Conservation (phyloP, 2,113 vertebrate species). For the Heptranchias perlo region DNA sequence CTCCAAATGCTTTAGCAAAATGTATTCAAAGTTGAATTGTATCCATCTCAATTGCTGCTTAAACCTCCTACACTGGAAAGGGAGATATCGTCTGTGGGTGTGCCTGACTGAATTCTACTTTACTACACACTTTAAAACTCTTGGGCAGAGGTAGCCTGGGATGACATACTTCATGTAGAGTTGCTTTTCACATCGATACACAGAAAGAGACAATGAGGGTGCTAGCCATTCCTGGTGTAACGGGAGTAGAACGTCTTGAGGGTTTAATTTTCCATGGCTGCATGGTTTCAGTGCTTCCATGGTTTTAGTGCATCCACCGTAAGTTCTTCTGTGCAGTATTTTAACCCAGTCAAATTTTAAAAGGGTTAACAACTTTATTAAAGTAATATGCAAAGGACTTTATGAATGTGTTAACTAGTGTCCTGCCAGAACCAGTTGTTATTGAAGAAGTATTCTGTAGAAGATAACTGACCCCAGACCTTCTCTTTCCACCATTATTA, state of each 20-base stretch:
- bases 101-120: not conserved
- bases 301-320: not conserved
- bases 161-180: not conserved
- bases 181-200: not conserved
- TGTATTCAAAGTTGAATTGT: not conserved
- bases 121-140: not conserved
- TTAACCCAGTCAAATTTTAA: not conserved
- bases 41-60: not conserved
- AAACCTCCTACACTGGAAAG: not conserved
- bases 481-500: not conserved
- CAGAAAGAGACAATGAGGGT: not conserved
- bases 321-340: not conserved
- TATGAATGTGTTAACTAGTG: not conserved
- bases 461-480: not conserved
- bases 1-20: slow-evolving; percentile 10
- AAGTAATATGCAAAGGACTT: not conserved
- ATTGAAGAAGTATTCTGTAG: not conserved
- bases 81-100: not conserved
- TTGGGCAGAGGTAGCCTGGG: not conserved
- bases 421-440: not conserved
- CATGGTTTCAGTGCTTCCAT: too few relatives aligned
- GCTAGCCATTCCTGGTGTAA: not conserved
- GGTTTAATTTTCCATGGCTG: not conserved
- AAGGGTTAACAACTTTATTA: not conserved
- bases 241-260: not conserved